These are phyloP conservation scores for Ciconia nigra DNA, from an alignment of 2,797 vertebrate genomes.

Conservation along the genomic window DNA sequence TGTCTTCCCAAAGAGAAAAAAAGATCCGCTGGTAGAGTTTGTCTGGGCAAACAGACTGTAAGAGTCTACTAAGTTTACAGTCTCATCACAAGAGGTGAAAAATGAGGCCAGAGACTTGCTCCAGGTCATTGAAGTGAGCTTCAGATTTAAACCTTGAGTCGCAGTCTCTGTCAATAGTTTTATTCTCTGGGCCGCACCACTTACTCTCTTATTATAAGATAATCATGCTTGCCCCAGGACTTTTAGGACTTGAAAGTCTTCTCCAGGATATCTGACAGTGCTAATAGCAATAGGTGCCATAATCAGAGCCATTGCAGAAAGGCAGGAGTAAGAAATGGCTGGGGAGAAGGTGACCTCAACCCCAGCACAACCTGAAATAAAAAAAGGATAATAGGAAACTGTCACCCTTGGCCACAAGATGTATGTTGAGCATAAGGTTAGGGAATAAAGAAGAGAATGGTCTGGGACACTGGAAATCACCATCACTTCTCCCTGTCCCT, in stretches of 20 bases:
- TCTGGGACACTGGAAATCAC: not conserved
- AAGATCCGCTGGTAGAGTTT: not conserved
- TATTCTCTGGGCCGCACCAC: not conserved
- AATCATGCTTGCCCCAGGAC: not conserved
- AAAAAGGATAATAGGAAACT: not conserved
- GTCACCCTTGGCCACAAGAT: not conserved
- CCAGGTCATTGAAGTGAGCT: not conserved
- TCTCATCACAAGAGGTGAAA: not conserved
- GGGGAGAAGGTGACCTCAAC: not conserved
- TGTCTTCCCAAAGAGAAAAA: not conserved
- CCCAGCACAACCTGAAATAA: not conserved
- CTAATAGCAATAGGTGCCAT: not conserved
- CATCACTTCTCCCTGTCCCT: not conserved
- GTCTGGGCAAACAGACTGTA: not conserved
- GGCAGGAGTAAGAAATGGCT: not conserved
- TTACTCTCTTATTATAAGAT: not conserved
- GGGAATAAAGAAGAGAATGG: not conserved
- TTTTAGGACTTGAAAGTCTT: not conserved
- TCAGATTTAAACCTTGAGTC: not conserved
- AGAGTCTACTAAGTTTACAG: not conserved
- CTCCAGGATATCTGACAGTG: not conserved
- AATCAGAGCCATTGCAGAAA: not conserved
- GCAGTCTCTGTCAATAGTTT: not conserved
- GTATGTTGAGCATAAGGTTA: not conserved
- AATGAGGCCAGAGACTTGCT: not conserved